Conservation (phyloP, 2,888 invertebrate species). For the Lasioglossum villosulum region DNA sequence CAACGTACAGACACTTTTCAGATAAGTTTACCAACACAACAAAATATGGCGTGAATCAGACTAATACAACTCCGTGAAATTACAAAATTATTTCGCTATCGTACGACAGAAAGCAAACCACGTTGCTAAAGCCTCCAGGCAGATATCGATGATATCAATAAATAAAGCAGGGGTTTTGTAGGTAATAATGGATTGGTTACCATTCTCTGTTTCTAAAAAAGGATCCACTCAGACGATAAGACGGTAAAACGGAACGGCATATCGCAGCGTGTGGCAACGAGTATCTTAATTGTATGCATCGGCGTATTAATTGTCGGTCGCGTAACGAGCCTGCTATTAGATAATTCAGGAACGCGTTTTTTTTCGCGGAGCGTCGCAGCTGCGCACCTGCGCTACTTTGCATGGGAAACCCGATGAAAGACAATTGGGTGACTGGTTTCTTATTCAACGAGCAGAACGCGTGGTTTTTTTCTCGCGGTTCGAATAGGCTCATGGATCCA, state of each 20-base stretch:
- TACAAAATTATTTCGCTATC: neutral
- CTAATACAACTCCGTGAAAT: too few relatives aligned
- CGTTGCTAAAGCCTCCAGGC: neutral
- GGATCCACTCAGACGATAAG: neutral
- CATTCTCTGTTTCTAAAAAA: neutral
- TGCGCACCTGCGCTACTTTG: conserved; percentile 38
- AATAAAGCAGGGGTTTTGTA: neutral
- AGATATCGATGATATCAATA: neutral
- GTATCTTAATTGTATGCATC: conserved; percentile 25
- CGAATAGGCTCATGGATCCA: neutral
- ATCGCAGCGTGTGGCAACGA: neutral
- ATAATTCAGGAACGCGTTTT: conserved; percentile 53
- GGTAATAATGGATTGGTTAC: too few relatives aligned
- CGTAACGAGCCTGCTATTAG: conserved; percentile 51
- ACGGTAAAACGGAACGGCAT: neutral
- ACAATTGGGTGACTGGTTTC: conserved; percentile 23
- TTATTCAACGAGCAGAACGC: conserved; percentile 12
- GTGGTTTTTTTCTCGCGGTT: neutral
- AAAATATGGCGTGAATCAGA: too few relatives aligned
- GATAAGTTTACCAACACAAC: too few relatives aligned
- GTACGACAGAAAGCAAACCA: neutral
- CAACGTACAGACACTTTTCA: too few relatives aligned
- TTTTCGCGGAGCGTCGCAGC: conserved; percentile 24
- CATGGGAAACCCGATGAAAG: conserved; percentile 6
- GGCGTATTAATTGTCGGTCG: conserved; percentile 47